Evolutionary conservation across 2,113 vertebrate genomes (phyloP), one percentile per base, ranked within the genome.

Genomic region (Bufo gargarizans): DNA sequence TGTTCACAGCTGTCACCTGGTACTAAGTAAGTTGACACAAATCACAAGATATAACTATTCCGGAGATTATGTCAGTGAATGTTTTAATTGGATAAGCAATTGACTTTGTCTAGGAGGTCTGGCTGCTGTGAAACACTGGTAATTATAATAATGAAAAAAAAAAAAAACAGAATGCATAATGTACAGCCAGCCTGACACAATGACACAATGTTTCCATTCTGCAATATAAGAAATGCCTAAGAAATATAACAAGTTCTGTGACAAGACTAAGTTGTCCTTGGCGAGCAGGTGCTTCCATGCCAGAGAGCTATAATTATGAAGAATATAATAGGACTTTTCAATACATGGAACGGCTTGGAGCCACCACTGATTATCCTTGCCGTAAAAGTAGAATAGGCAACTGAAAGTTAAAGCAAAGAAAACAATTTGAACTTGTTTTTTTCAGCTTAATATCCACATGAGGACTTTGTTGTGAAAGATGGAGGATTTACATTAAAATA

Each of bases 1-100:
- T 99, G 98, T 90, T 94, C 83, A 61, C 95, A 97, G 89, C 94
- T 99, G 93, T 91, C 94, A 88, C 92, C 94, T 63, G 92, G 93
- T 92, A 92, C 92, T 90, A 98, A 96, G 98, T 99, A 95, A 96
- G 97, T 89, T 67, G 82, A 89, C 47, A 84, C 58, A 84, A 78
- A 89, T 89, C 74, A 89, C 65, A 82, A 61, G 17, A 69, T 63
- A 77, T 50, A 82, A 88, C 79, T 53, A 71, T 87, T 69, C 61
- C 53, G 76, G n/a, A 82, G 86, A 76, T 83, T 82, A 74, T 82
- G 67, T 74, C 79, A 88, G 79, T 61, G 20, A 83, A 63, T 88
- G 87, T 88, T 88, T 88, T 80, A 80, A 87, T 87, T 87, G 86
- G 86, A 69, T 80, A 80, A 56, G 77, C 86, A 71, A 56, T 80